Conservation (phyloP, 2,888 invertebrate genomes). For the Pseudococcus longispinus region DNA sequence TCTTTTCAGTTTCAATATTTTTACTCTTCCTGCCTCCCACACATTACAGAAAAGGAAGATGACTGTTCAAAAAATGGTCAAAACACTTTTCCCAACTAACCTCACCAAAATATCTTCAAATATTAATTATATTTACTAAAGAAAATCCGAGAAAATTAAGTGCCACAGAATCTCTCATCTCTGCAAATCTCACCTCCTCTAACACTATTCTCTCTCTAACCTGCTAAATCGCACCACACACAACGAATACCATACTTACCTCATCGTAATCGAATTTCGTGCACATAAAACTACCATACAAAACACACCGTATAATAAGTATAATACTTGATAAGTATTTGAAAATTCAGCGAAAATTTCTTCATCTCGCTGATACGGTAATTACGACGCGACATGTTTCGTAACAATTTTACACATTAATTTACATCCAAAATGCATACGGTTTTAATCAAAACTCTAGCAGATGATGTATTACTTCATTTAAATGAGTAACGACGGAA, state of each 20-base stretch:
- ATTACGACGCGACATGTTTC: conserved; percentile 30
- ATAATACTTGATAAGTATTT: not conserved
- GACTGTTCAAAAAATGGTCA: no score
- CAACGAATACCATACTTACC: not conserved
- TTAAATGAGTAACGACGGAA: conserved; percentile 36
- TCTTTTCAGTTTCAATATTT: no score
- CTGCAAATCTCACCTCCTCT: no score
- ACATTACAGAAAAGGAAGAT: no score
- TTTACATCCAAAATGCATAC: conserved; percentile 39
- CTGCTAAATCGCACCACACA: not conserved
- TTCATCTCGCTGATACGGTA: conserved; percentile 6
- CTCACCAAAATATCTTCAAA: not conserved
- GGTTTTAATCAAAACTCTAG: conserved; percentile 39
- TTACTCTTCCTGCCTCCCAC: no score
- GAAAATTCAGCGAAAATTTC: conserved; percentile 35
- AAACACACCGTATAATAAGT: not conserved
- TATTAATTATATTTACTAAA: no score
- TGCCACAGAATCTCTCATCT: not conserved
- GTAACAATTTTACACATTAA: conserved; percentile 19
- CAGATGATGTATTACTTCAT: conserved; percentile 43
- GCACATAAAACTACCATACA: not conserved
- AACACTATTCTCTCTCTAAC: not conserved
- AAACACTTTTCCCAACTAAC: not conserved
- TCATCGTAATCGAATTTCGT: not conserved
- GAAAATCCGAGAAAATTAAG: not conserved